A percentile compares a stretch with the other conserved stretches of the same genome.
Evolutionary conservation across 2,797 vertebrate species (phyloP).

Genomic region (Neostethus bicornis): DNA sequence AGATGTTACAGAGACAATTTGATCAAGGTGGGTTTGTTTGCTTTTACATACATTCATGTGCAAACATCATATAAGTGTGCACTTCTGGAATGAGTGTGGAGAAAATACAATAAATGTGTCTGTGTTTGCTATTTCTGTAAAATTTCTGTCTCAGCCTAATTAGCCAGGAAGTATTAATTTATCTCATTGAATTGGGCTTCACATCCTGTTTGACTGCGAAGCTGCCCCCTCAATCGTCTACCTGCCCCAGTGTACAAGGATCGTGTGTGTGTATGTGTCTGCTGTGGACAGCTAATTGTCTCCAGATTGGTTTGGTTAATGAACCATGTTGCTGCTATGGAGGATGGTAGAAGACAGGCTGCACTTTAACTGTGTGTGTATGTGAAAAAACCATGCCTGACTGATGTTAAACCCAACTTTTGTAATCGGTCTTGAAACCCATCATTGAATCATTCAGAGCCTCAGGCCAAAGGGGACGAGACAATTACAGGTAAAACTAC

Average conservation of each 20-base stretch:
- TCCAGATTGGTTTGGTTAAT: conserved; percentile 83
- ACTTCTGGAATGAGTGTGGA: not conserved
- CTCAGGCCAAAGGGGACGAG: conserved; percentile 47
- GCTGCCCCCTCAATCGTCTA: conserved; percentile 45
- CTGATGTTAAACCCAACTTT: conserved; percentile 57
- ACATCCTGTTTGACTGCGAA: conserved; percentile 38
- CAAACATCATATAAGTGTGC: not conserved
- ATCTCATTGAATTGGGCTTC: conserved; percentile 45
- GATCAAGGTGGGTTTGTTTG: conserved; percentile 86
- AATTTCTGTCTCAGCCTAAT: conserved; percentile 56
- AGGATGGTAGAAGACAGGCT: conserved; percentile 54
- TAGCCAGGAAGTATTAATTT: conserved; percentile 62
- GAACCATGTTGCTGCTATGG: conserved; percentile 70
- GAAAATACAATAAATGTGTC: conserved; percentile 5
- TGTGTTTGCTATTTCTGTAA: conserved; percentile 36
- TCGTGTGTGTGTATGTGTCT: conserved; percentile 46
- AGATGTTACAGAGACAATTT: conserved; percentile 93
- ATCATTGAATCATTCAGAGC: conserved; percentile 61
- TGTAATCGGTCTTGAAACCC: conserved; percentile 73
- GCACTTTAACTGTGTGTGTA: conserved; percentile 22
- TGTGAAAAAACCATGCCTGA: conserved; percentile 25
- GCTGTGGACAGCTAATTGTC: conserved; percentile 78
- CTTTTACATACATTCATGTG: not conserved
- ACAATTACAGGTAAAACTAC: conserved; percentile 66
- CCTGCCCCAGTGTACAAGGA: conserved; percentile 35